These are phyloP conservation scores for Silurus asotus DNA, from an alignment of 2,113 vertebrate genomes.

Conservation along the genomic window DNA sequence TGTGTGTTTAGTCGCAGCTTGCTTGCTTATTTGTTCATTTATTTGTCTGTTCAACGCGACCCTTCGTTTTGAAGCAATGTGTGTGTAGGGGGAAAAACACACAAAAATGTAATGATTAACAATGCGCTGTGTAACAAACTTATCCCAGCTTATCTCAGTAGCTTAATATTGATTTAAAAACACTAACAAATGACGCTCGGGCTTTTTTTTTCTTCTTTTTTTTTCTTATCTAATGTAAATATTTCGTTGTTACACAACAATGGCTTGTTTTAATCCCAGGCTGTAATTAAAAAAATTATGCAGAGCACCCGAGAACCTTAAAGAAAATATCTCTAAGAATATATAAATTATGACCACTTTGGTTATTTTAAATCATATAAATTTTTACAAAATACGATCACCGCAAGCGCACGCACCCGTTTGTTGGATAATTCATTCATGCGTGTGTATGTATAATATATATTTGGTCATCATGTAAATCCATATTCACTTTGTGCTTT, in stretches of 20 bases:
- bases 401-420: too few species aligned
- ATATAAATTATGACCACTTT: neutral
- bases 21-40: neutral
- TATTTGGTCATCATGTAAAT: slow-evolving; percentile 7
- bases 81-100: neutral
- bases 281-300: too few species aligned
- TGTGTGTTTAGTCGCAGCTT: neutral
- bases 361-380: neutral
- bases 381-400: neutral
- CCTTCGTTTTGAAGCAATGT: neutral
- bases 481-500: slow-evolving; percentile 50
- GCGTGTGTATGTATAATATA: too few species aligned
- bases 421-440: too few species aligned
- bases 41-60: neutral
- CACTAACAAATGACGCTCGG: too few species aligned
- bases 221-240: neutral
- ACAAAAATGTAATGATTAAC: neutral
- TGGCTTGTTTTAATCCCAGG: neutral
- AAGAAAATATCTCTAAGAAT: too few species aligned
- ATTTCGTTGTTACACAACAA: neutral
- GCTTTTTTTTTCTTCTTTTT: too few species aligned
- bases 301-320: too few species aligned
- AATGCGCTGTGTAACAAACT: neutral
- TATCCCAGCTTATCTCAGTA: neutral
- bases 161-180: neutral